Base-by-base conservation (phyloP, 2,113 vertebrate genomes). In the Raja brachyura region DNA sequence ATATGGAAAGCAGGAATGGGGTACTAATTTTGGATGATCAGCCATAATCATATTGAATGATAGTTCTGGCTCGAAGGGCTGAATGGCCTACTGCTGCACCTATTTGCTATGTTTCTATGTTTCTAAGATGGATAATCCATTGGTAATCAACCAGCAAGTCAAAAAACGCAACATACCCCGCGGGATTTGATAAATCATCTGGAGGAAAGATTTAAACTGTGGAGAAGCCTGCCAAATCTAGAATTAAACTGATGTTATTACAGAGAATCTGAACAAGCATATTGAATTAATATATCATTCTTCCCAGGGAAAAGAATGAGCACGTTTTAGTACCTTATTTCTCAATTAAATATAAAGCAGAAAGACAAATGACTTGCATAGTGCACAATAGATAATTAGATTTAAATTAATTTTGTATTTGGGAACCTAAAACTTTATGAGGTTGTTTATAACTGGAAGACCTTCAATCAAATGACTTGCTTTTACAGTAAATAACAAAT, bases 191-290 rank as follows among this genome's bases (percentile, higher is more conserved):
- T 81, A 81, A 88, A 63, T 66, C 61, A 54, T 28, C 39, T 9
- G 2, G 61, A 88, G 85, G n/a, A 66, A 88, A 66, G 5, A 88
- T 16, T 79, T 66, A 22, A 88, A 88, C 18, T 13, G 13, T 66
- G 18, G 61, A 33, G 28, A 59, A 66, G 61, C 85, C 39, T 13
- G n/a, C 28, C 59, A 66, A 63, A 33, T 61, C 85, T 61, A 88
- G 85, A 88, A 31, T 66, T 66, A 66, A 88, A 88, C 33, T 63
- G 85, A 63, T 66, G 31, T 88, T 88, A 88, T 66, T 5, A 88
- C 5, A 33, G 85, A 66, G 11, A 18, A 88, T 66, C n/a, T 66
- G 28, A 88, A 66, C 66, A 10, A 63, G 56, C 28, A 31, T 88
- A 66, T 63, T 88, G 63, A 54, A 33, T 63, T 9, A 66, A 88